A percentile compares a stretch with the other conserved stretches of the same genome.
These are phyloP conservation scores for Daktulosphaira vitifoliae DNA, from an alignment of 1,140 invertebrate species.

Conservation along the genomic window DNA sequence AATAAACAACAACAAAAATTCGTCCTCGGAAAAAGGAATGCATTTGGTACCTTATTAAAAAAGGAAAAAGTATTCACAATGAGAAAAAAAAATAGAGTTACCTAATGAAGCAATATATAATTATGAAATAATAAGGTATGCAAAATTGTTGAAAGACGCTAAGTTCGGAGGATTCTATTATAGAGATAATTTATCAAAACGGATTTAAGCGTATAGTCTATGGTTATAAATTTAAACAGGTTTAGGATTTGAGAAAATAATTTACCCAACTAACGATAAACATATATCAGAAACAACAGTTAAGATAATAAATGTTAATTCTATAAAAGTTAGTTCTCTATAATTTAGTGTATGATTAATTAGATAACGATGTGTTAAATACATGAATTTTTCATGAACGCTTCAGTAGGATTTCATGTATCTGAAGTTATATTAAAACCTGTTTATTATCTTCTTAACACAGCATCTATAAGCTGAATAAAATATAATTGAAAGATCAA, in stretches of 20 bases:
- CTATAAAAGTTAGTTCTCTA: too few species aligned
- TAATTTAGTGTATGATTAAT: too few species aligned
- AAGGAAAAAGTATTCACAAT: background rate
- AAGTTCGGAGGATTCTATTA: constrained; percentile 15
- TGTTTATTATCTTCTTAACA: too few species aligned
- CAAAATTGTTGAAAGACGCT: background rate
- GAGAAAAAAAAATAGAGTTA: background rate
- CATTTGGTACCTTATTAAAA: background rate
- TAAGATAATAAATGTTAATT: constrained; percentile 20
- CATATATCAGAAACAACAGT: constrained; percentile 8
- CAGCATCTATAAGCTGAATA: constrained; percentile 35
- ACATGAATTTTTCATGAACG: constrained; percentile 42
- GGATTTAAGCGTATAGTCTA: constrained; percentile 35
- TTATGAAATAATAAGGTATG: constrained; percentile 6
- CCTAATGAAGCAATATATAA: background rate
- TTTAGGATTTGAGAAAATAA: background rate
- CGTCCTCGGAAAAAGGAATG: too few species aligned
- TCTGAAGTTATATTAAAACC: constrained; percentile 36
- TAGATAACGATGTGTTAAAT: constrained; percentile 37
- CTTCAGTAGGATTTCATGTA: constrained; percentile 41
- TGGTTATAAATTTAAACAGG: constrained; percentile 41
- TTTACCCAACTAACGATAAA: background rate
- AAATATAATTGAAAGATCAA: constrained; percentile 35
- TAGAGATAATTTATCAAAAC: background rate
- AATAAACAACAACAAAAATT: background rate